phyloP scores from a whole-genome alignment of 1,140 invertebrate genomes.

The Drosophila orosa region DNA sequence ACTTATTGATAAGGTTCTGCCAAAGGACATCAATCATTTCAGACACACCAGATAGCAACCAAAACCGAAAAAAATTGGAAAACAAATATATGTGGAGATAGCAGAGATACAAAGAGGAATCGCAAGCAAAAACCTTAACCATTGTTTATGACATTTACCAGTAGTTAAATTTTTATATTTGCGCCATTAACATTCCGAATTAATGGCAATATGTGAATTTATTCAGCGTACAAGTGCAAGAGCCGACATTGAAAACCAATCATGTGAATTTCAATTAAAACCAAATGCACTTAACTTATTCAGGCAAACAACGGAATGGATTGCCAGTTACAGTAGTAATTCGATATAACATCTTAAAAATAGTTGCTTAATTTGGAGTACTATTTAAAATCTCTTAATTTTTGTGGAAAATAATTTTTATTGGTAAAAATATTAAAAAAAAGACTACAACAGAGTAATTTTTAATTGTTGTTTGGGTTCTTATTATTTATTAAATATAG shows the following conservation, averaged over 20 bases:
- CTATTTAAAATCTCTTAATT: neutral
- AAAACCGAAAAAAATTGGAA: neutral
- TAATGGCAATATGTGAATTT: constrained; percentile 22
- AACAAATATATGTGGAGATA: constrained; percentile 9
- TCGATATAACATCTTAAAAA: neutral
- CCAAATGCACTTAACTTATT: constrained; percentile 47
- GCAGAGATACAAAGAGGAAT: neutral
- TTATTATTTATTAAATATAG: neutral
- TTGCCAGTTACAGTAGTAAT: constrained; percentile 9
- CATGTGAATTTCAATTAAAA: constrained; percentile 45
- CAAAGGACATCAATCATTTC: constrained; percentile 38
- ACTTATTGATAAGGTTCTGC: constrained; percentile 18
- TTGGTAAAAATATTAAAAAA: neutral
- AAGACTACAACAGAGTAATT: neutral
- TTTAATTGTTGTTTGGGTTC: neutral
- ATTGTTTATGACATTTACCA: constrained; percentile 44
- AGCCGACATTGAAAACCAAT: constrained; percentile 42
- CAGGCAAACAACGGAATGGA: constrained; percentile 16
- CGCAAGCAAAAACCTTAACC: neutral
- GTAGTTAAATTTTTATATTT: constrained; percentile 65
- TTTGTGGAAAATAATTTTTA: neutral
- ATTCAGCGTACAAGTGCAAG: constrained; percentile 15
- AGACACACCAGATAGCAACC: constrained; percentile 21
- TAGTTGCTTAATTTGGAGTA: neutral
- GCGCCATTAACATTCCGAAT: constrained; percentile 61